Evolutionary conservation across 2,113 vertebrate species (phyloP), one percentile per base, ranked within the genome.

Genomic region (Cavia porcellus): DNA sequence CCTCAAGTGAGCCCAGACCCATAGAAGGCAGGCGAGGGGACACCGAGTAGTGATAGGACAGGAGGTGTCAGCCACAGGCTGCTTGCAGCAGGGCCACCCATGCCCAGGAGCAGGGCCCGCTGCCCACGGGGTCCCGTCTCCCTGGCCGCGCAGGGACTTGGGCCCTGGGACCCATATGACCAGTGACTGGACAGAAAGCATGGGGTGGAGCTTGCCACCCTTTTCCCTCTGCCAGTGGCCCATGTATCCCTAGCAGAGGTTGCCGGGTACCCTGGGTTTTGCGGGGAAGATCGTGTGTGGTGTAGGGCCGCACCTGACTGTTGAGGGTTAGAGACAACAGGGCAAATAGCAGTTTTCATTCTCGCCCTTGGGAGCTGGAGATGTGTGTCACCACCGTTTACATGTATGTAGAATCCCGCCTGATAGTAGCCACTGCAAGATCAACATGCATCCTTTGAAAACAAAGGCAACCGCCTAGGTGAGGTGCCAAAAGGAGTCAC

Each of bases 401-500:
- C 93, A 88, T 80, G 96, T 96, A 70, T 97, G 93, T 95, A 95
- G 97, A 96, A 97, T 5, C 0, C 2, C 30, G 89, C 90, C 66
- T 96, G 95, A 97, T 93, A 70, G 38, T 96, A 30, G 92, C 92
- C 72, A 80, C 98, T 97, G 79, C 79, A 94, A 97, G 95, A 89
- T 94, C 98, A 97, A 97, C 97, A 86, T 93, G 92, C 77, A 95
- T 96, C 95, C 75, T 96, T 84, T 30, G 47, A 47, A 75, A 77
- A 28, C 30, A 47, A 77, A 77, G 42, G 38, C 24, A 28, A 45
- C 19, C 12, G 10, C 24, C 28, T 47, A 19, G 25, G 45, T 2
- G 50, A 38, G 11, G 24, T 55, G 25, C 32, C 8, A 8, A 32
- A 85, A 66, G 66, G 38, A 52, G 38, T 50, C 70, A 75, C 17